phyloP scores from a whole-genome alignment of 2,797 vertebrate genomes.

The Gobionotothen gibberifrons region DNA sequence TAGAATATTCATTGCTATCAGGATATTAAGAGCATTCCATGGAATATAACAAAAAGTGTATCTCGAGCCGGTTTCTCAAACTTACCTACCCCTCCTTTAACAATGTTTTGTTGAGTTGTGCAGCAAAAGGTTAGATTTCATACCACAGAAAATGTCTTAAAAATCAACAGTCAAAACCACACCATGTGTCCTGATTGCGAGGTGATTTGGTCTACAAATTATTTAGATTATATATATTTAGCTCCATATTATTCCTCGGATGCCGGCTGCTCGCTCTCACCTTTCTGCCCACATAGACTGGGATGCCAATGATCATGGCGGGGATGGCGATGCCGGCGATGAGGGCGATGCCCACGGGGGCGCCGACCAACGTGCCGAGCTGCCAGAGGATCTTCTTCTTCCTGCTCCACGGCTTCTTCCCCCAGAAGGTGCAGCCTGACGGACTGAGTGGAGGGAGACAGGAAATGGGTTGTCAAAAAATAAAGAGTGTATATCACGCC shows the following conservation, averaged over 20 bases:
- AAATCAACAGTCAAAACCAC: background rate
- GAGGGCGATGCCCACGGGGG: conserved; percentile 97
- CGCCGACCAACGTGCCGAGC: conserved; percentile 95
- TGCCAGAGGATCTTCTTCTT: conserved; percentile 99
- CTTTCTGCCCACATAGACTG: conserved; percentile 98
- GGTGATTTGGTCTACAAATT: too few relatives aligned
- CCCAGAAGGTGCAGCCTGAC: conserved; percentile 99
- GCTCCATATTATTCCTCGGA: background rate
- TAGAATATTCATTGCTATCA: too few relatives aligned
- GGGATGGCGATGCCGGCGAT: conserved; percentile 98
- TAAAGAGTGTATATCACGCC: background rate
- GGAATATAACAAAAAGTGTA: too few relatives aligned
- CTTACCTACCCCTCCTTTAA: too few relatives aligned
- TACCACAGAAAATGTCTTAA: background rate
- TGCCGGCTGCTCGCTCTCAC: conserved; percentile 76
- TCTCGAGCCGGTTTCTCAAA: too few relatives aligned
- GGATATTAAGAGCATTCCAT: too few relatives aligned
- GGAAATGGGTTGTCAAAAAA: background rate
- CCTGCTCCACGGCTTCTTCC: conserved; percentile 99
- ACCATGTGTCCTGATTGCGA: background rate
- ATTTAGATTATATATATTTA: too few relatives aligned
- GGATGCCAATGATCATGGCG: conserved; percentile 99
- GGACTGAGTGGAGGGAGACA: conserved; percentile 83
- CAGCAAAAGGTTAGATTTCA: background rate
- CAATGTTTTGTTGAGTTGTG: background rate